Percentiles rank a stretch among this genome's conserved stretches.
Evolutionary conservation across 2,888 invertebrate genomes (phyloP).

Genomic region (Drosophila sordidula): DNA sequence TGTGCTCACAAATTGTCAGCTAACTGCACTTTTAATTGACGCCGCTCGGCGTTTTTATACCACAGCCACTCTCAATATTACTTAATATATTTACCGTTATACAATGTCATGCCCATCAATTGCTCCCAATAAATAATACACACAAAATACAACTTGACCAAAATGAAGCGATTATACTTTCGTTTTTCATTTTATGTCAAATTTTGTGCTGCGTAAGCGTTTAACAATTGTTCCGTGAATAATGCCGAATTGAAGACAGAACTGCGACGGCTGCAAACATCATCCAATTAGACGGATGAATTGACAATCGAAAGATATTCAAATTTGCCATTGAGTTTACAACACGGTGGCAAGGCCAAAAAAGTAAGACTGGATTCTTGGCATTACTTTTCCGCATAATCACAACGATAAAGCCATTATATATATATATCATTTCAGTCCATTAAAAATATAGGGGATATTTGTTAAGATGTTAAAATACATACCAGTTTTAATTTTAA

Average conservation of each 20-base stretch:
- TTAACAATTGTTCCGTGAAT: slow-evolving; percentile 36
- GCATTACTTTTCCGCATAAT: too few species aligned
- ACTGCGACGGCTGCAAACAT: slow-evolving; percentile 17
- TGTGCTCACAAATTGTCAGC: slow-evolving; percentile 60
- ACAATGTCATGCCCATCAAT: slow-evolving; percentile 73
- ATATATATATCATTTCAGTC: too few species aligned
- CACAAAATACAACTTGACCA: background rate
- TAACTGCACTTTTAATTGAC: slow-evolving; percentile 62
- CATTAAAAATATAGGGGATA: too few species aligned
- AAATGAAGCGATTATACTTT: slow-evolving; percentile 64
- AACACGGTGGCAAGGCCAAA: background rate
- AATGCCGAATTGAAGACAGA: slow-evolving; percentile 20
- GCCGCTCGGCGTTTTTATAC: slow-evolving; percentile 59
- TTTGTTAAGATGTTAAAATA: background rate
- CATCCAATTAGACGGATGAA: slow-evolving; percentile 35
- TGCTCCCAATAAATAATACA: slow-evolving; percentile 47
- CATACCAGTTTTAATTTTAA: background rate
- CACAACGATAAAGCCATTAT: too few species aligned
- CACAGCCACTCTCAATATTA: slow-evolving; percentile 43
- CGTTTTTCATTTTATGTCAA: slow-evolving; percentile 40
- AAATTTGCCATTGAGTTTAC: slow-evolving; percentile 17
- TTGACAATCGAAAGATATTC: slow-evolving; percentile 12
- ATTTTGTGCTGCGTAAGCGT: slow-evolving; percentile 56
- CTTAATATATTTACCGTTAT: slow-evolving; percentile 64
- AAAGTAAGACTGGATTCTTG: too few species aligned